Base-by-base conservation (phyloP, 2,888 invertebrate genomes). In the Pegoplata infirma region DNA sequence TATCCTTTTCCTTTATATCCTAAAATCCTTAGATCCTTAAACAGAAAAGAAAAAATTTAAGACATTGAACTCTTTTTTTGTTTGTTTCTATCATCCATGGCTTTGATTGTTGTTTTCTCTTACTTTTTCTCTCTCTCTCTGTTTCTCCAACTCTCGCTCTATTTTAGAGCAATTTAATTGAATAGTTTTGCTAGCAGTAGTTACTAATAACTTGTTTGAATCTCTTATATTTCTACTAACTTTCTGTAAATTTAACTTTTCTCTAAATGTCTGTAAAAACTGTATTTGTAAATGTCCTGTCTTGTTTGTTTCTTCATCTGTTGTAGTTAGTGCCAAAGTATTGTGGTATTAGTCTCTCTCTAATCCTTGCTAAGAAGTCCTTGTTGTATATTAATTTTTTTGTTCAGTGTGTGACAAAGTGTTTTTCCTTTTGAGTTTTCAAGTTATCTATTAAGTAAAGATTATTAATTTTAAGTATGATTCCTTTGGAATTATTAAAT, bases 21-120 rank as follows among this genome's bases (percentile, higher is more conserved):
- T n/a, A 10, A 17, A 2, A 32, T 32, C 66, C 44, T 23, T 47
- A 44, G 61, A 44, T 61, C 28, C n/a, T n/a, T n/a, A n/a, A n/a
- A n/a, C n/a, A n/a, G n/a, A n/a, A 53, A 40, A 59, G 51, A 44
- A 28, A 10, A 28, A 64, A 40, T 44, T 14, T 46, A 76, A 56
- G 44, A 49, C 17, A n/a, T 44, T 49, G 4, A 40, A 5, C 6
- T 58, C 23, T 58, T 47, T 46, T 53, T 55, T 25, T 55, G n/a
- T 36, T 44, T 56, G 47, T 53, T 53, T 32, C 53, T 58, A 53
- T 61, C 67, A 44, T 25, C 32, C 36, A 46, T 46, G 46, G 46
- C 67, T 76, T 76, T 71, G 36, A 68, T 75, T 74, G 80, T 80
- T 67, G 23, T 51, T 71, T n/a, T n/a, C 32, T 47, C 44, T 67